Conservation (phyloP, 2,797 vertebrate species). For the Cuniculus paca region DNA sequence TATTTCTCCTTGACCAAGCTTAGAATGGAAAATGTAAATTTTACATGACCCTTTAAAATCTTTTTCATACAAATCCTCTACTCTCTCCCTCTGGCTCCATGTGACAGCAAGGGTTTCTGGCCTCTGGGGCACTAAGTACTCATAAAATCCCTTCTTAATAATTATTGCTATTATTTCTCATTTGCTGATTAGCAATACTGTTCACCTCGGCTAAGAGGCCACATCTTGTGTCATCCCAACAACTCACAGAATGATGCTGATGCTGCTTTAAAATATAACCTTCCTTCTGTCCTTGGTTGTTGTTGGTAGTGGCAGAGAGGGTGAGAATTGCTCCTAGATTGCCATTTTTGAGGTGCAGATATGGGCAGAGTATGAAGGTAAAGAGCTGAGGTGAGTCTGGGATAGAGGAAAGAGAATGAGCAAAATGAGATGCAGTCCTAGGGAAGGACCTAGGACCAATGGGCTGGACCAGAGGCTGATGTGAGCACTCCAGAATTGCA, state of each 20-base stretch:
- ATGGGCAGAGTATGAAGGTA: background rate
- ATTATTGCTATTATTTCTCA: constrained; percentile 82
- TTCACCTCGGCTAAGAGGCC: constrained; percentile 71
- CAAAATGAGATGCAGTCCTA: background rate
- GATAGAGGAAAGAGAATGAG: background rate
- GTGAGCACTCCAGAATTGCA: background rate
- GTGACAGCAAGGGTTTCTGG: constrained; percentile 69
- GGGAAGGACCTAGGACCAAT: background rate
- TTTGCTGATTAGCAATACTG: constrained; percentile 75
- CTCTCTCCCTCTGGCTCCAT: constrained; percentile 59
- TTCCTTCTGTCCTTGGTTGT: constrained; percentile 67
- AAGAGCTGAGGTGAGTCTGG: background rate
- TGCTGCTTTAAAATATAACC: constrained; percentile 73
- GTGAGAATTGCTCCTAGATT: background rate
- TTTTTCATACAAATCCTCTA: constrained; percentile 67
- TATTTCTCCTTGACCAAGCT: constrained; percentile 77
- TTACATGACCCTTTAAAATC: constrained; percentile 73
- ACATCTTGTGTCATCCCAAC: constrained; percentile 56
- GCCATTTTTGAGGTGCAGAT: constrained; percentile 13
- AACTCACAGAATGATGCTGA: constrained; percentile 54
- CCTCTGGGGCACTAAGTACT: constrained; percentile 69
- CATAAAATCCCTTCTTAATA: constrained; percentile 73
- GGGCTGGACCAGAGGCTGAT: background rate
- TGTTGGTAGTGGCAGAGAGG: background rate
- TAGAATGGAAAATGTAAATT: constrained; percentile 65